Base-by-base conservation (phyloP, 2,113 vertebrate genomes). In the Girardinichthys multiradiatus region DNA sequence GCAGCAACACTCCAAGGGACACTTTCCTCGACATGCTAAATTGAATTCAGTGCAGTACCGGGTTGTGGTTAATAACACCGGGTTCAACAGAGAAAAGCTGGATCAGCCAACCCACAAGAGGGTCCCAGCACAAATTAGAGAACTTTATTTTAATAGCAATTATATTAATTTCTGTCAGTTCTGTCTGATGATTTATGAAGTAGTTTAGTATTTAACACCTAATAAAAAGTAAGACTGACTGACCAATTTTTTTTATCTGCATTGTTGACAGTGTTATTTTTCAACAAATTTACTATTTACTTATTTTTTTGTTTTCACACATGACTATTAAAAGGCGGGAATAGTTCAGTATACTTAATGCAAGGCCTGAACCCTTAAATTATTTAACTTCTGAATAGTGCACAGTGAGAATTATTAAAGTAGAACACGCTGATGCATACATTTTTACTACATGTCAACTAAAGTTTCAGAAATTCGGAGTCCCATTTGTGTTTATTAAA, bases 1-100 rank as follows among this genome's bases (percentile, higher is more conserved):
- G 75, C 21, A 54, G 70, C 28, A 59, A 80, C 81, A 71, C 66
- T 84, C 60, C 31, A 11, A 72, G 24, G 0, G 59, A 17, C 26
- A 28, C 69, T 79, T 75, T 76, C 57, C 80, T 66, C 45, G 10
- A 66, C 59, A 77, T 27, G 65, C 61, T n/a, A 68, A 33, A 73
- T 80, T 14, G 74, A 85, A 81, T 7, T 54, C 24, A 54, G 48
- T 57, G 26, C 21, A 65, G n/a, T 57, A 6, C 29, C 51, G 19
- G 48, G 39, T 13, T 4, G 21, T 19, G 30, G 24, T 39, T 42
- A 64, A 68, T 19, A 62, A 66, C 39, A 26, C 8, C 0, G 35
- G 4, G 19, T 63, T 26, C 63, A 39, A 24, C 4, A 13, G 67
- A 14, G 42, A 68, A 14, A 3, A 29, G 5, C 12, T 27, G 21